These are phyloP conservation scores for Haemorhous mexicanus DNA, from an alignment of 2,113 vertebrate genomes.

Conservation along the genomic window DNA sequence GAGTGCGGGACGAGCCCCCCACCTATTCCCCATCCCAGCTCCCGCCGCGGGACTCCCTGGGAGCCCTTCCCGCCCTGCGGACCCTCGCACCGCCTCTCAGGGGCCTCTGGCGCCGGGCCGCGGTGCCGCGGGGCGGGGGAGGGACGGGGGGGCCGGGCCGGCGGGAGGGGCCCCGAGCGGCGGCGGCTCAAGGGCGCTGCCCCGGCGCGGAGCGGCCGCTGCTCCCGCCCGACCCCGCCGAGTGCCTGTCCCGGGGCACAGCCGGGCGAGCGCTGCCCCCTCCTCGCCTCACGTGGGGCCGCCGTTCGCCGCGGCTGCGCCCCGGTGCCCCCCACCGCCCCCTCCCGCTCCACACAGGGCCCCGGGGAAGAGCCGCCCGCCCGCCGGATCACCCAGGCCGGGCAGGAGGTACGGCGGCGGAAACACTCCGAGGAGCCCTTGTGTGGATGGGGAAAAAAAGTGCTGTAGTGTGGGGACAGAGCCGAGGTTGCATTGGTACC, in stretches of 20 bases:
- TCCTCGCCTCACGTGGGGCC: not conserved
- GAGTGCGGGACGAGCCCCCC: not conserved
- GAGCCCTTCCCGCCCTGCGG: not conserved
- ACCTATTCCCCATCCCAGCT: not conserved
- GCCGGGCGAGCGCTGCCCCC: not conserved
- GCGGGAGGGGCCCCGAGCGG: too few species aligned
- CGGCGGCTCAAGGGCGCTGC: too few species aligned
- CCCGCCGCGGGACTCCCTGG: not conserved
- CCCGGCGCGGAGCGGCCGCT: too few species aligned
- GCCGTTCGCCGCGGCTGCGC: not conserved
- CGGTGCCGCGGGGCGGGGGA: not conserved
- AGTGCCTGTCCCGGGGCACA: not conserved
- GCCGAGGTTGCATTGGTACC: not conserved
- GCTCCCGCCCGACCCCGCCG: too few species aligned
- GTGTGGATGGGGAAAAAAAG: not conserved
- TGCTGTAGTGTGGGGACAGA: not conserved
- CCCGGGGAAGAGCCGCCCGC: not conserved
- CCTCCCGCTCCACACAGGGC: not conserved
- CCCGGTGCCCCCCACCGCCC: not conserved
- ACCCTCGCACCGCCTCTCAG: not conserved
- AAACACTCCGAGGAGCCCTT: not conserved
- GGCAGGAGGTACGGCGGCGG: not conserved
- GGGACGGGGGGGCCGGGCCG: not conserved
- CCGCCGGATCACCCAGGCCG: not conserved
- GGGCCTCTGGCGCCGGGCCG: not conserved